Base-by-base conservation (phyloP, 2,888 invertebrate genomes). In the Mayetiola destructor region DNA sequence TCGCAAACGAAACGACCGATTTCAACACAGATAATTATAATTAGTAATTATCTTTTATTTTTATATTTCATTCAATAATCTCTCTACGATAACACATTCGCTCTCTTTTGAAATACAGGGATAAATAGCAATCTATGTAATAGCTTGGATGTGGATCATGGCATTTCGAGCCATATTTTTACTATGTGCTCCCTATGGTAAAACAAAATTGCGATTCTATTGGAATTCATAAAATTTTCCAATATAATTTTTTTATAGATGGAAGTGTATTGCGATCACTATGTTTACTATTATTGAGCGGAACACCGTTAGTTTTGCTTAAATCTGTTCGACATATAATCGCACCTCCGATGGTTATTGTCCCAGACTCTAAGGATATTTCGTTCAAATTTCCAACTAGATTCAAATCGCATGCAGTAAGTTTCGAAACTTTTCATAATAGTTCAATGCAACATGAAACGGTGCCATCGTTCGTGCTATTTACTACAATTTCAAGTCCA, bases 361-460 rank as follows among this genome's bases (percentile, higher is more conserved):
- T 66, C 27, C 64, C 73, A 32, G 78, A 79, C 63, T 65, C 63
- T 14, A 69, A 71, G 23, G 66, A 66, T 23, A 65, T 67, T 32
- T 69, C 71, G 39, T 77, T 77, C 61, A 64, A 65, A n/a, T 75
- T 77, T 64, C 74, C 76, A 12, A 77, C 76, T 14, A 68, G 73
- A 64, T 76, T 67, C 32, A 55, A 36, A 23, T n/a, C 36, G n/a
- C 36, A 55, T 23, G 65, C 66, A 61, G 69, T 70, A 62, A 66
- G 67, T 63, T 27, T n/a, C 39, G 14, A n/a, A n/a, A n/a, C n/a
- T n/a, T n/a, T n/a, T n/a, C n/a, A n/a, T n/a, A n/a, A n/a, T n/a
- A n/a, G n/a, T n/a, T n/a, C n/a, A n/a, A n/a, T n/a, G n/a, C n/a
- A n/a, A n/a, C n/a, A n/a, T n/a, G n/a, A n/a, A n/a, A n/a, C n/a